Conservation (phyloP, 2,888 invertebrate species). For the Saturnia japonica region DNA sequence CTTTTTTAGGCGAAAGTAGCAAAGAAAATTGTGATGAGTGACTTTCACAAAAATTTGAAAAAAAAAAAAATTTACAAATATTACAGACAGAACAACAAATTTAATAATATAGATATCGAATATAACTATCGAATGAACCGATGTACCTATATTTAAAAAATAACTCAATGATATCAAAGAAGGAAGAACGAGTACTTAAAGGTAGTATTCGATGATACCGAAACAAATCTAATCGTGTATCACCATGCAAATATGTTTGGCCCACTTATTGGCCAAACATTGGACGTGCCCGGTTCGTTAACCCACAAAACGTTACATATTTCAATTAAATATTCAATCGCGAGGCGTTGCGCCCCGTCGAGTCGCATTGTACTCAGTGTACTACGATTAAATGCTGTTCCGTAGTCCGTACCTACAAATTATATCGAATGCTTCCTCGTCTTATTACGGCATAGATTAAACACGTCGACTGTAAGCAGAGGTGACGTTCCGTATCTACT, state of each 20-base stretch:
- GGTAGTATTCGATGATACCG: not conserved
- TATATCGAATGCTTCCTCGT: constrained; percentile 32
- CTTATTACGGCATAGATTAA: constrained; percentile 19
- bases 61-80: too few species aligned
- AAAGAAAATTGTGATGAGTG: too few species aligned
- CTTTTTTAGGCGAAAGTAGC: too few species aligned
- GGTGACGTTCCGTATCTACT: not conserved
- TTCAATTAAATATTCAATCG: constrained; percentile 74
- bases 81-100: too few species aligned
- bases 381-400: constrained; percentile 57
- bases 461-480: constrained; percentile 1
- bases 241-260: constrained; percentile 19
- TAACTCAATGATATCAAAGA: constrained; percentile 12
- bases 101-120: not conserved
- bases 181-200: too few species aligned
- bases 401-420: constrained; percentile 47
- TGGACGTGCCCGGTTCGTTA: constrained; percentile 19
- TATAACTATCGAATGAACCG: not conserved
- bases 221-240: constrained; percentile 18
- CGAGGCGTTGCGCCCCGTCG: constrained; percentile 45
- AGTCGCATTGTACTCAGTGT: constrained; percentile 46
- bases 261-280: constrained; percentile 24
- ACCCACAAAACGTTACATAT: constrained; percentile 50
- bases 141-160: not conserved
- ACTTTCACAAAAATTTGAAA: too few species aligned